Evolutionary conservation across 2,113 vertebrate species (phyloP), one percentile per base, ranked within the genome.

Genomic region (Eulacestoma nigropectus): DNA sequence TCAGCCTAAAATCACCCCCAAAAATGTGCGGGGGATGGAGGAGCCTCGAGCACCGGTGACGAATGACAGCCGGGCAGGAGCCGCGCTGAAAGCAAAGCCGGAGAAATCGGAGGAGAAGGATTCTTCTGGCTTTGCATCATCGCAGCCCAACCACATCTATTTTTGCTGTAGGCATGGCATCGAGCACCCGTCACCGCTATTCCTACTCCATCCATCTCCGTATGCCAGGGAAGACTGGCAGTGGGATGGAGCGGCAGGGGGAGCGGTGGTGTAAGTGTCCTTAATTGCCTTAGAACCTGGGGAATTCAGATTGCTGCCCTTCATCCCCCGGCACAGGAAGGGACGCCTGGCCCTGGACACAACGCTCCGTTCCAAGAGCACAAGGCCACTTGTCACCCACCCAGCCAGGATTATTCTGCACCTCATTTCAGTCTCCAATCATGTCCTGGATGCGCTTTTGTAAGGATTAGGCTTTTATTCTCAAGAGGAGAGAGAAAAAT

Each of bases 71-170:
- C 22, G 6, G 3, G 87, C 59, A 47, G 78, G 90, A 96, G 87
- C 86, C 8, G 4, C 1, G 0, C 93, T 68, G 91, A 82, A 89
- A 95, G 87, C 39, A 30, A 85, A 96, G 94, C 77, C 14, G 13
- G 69, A 65, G 96, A 96, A 96, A 96, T 57, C 2, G 81, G 95
- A 97, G 95, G 87, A 93, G 94, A 94, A 57, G 82, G 90, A 96
- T 97, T 97, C 95, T 96, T 97, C 82, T 76, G 7, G 27, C 95
- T 96, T 96, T 96, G 94, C 93, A 96, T 96, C 95, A 96, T 90
- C 59, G 4, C 84, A 87, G 82, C 92, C 93, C 93, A 79, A 85
- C 89, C 89, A 53, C 94, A 67, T 93, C 96, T 96, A 96, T 96
- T 97, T 97, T 96, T 97, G 96, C 93, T 87, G 29, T 78, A 56